Percentiles rank a stretch among this genome's conserved stretches.
Evolutionary conservation across 1,140 invertebrate genomes (phyloP).

Genomic region (Papilio dardanus): DNA sequence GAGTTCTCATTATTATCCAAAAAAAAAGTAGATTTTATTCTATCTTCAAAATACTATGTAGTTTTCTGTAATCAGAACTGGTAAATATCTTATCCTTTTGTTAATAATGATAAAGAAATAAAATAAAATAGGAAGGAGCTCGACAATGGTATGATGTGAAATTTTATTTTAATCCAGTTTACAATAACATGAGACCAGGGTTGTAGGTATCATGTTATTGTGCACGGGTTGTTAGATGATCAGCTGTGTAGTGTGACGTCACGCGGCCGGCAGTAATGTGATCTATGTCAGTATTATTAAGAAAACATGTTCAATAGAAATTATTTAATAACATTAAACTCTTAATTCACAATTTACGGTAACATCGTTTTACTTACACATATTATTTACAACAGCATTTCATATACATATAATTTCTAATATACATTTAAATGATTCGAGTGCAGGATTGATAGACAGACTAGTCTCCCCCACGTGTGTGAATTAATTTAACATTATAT

Average conservation of each 20-base stretch:
- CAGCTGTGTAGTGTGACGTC: not conserved
- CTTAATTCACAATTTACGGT: constrained; percentile 82
- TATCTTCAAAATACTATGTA: too few species aligned
- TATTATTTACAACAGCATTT: constrained; percentile 79
- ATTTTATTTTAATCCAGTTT: not conserved
- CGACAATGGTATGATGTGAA: not conserved
- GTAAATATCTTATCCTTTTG: too few species aligned
- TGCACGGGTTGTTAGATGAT: not conserved
- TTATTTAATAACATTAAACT: constrained; percentile 82
- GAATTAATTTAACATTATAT: constrained; percentile 15
- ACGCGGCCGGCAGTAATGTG: constrained; percentile 53
- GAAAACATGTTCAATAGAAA: constrained; percentile 78
- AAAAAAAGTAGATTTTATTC: not conserved
- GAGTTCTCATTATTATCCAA: not conserved
- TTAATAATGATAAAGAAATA: not conserved
- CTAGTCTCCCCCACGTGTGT: constrained; percentile 25
- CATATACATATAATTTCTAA: constrained; percentile 71
- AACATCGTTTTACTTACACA: constrained; percentile 81
- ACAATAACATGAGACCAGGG: not conserved
- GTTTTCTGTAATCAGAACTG: too few species aligned
- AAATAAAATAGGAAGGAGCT: not conserved
- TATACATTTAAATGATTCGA: constrained; percentile 57
- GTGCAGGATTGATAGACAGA: constrained; percentile 44
- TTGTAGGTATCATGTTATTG: not conserved
- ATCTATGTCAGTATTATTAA: constrained; percentile 81